Conservation (phyloP, 2,888 invertebrate species). For the Ormyrus pomaceus region DNA sequence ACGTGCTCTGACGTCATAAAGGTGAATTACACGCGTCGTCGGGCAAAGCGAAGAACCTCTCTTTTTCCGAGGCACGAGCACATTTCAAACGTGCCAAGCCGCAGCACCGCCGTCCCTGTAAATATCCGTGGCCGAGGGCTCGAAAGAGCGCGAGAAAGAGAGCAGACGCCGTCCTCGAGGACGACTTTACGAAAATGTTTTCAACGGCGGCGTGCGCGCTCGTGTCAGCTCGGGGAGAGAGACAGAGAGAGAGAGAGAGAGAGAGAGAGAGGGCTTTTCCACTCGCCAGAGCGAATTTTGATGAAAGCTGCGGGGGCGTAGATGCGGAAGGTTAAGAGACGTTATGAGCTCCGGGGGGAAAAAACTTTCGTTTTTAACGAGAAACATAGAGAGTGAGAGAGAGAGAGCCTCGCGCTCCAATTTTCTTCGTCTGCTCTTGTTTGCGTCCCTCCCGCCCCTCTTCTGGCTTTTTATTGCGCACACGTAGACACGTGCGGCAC, state of each 20-base stretch:
- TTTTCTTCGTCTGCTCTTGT: conserved; percentile 12
- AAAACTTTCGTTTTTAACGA: conserved; percentile 18
- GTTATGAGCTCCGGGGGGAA: neutral
- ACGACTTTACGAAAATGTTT: too few relatives aligned
- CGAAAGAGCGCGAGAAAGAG: too few relatives aligned
- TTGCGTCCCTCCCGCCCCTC: neutral
- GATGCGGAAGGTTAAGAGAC: neutral
- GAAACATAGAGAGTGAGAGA: neutral
- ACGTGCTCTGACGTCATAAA: conserved; percentile 71
- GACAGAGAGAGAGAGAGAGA: too few relatives aligned
- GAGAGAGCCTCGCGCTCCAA: conserved; percentile 21
- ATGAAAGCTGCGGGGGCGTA: conserved; percentile 35
- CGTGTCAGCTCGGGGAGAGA: too few relatives aligned
- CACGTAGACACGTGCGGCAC: neutral
- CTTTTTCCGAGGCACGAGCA: conserved; percentile 32
- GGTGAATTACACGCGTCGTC: conserved; percentile 72
- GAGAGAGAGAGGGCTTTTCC: too few relatives aligned
- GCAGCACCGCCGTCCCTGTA: too few relatives aligned
- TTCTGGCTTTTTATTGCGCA: neutral
- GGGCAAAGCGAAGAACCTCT: conserved; percentile 68
- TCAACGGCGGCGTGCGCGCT: too few relatives aligned
- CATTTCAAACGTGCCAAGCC: too few relatives aligned
- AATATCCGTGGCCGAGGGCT: too few relatives aligned
- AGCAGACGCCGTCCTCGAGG: too few relatives aligned
- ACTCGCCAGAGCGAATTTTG: conserved; percentile 17